Conservation (phyloP, 2,113 vertebrate species). For the Clarias magur region DNA sequence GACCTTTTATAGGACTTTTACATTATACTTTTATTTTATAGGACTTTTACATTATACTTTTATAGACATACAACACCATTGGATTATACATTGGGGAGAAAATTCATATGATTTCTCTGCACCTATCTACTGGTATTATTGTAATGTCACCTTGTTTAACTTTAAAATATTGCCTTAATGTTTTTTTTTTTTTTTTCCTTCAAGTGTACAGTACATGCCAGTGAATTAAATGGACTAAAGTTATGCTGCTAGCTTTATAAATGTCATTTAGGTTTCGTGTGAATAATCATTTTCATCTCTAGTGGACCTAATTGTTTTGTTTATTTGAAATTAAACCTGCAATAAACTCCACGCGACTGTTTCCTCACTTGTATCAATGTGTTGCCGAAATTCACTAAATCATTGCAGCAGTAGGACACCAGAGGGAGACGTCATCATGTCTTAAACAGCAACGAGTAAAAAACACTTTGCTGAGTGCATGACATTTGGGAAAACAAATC, state of each 20-base stretch:
- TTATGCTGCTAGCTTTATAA: conserved; percentile 66
- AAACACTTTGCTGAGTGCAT: background rate
- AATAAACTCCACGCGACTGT: conserved; percentile 61
- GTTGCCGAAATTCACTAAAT: conserved; percentile 8
- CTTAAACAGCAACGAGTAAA: background rate
- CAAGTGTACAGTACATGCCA: conserved; percentile 35
- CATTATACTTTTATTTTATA: background rate
- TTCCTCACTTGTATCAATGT: background rate
- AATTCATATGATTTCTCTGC: background rate
- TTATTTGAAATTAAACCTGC: conserved; percentile 64
- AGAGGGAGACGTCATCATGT: background rate
- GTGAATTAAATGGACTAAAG: conserved; percentile 58
- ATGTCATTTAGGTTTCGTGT: conserved; percentile 54
- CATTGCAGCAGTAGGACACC: background rate
- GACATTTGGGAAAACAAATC: background rate
- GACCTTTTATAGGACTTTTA: background rate
- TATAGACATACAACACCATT: background rate
- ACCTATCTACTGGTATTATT: background rate
- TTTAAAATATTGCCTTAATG: background rate
- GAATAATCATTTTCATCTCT: conserved; percentile 61
- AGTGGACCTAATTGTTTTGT: conserved; percentile 41
- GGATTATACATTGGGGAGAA: background rate
- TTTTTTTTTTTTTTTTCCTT: background rate
- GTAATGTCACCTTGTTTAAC: background rate
- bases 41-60: background rate